phyloP scores from a whole-genome alignment of 2,113 vertebrate species.

The Pionites leucogaster region DNA sequence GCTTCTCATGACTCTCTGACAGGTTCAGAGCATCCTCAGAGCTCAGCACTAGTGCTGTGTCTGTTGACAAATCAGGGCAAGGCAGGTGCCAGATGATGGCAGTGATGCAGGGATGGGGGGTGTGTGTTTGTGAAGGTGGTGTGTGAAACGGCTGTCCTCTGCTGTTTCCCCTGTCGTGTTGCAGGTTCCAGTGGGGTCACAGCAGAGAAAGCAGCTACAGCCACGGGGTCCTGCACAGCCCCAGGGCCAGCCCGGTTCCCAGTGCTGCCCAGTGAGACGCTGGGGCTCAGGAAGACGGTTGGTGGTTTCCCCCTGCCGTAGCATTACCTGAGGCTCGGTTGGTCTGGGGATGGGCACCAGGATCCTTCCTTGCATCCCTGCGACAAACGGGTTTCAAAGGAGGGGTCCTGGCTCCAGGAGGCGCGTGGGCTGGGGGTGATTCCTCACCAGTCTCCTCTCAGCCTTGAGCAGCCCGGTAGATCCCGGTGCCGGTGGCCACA shows the following conservation, averaged over 20 bases:
- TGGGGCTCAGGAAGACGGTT: accelerated
- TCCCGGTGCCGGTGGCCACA: conserved; percentile 18
- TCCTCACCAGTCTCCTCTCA: neutral
- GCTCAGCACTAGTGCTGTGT: neutral
- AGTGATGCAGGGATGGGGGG: accelerated
- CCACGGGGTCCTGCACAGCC: neutral
- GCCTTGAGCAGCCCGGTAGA: neutral
- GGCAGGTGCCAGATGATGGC: neutral
- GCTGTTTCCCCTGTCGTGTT: accelerated
- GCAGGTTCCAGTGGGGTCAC: neutral
- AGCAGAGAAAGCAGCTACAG: neutral
- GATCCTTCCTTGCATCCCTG: neutral
- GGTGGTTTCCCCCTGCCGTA: neutral
- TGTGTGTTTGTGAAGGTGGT: neutral
- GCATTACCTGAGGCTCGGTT: accelerated
- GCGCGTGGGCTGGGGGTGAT: accelerated
- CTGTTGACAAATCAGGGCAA: neutral
- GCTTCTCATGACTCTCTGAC: neutral
- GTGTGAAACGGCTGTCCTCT: neutral
- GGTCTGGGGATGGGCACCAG: accelerated
- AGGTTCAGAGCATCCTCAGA: neutral
- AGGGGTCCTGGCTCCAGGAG: neutral
- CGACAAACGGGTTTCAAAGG: neutral
- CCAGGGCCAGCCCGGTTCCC: neutral
- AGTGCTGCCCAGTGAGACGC: accelerated